A percentile compares a stretch with the other conserved stretches of the same genome.
Conservation (phyloP, 2,888 invertebrate genomes). For the Eurytoma californica region DNA sequence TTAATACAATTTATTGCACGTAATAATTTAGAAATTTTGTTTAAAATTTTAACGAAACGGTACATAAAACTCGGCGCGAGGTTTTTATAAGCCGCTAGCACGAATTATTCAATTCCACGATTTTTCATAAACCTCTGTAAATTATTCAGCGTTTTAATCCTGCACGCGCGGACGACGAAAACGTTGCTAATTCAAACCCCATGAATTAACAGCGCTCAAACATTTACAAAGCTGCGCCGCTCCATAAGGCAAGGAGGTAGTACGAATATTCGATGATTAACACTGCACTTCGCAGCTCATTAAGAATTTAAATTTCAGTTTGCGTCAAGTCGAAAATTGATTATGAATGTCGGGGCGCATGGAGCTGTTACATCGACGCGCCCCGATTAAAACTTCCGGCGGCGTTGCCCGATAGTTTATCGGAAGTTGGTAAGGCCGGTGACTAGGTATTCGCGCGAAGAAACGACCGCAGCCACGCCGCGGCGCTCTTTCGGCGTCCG, state of each 20-base stretch:
- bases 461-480: too few relatives aligned
- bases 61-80: too few relatives aligned
- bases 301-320: constrained; percentile 12
- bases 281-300: background rate
- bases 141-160: too few relatives aligned
- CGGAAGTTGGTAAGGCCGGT: background rate
- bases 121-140: too few relatives aligned
- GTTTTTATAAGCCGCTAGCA: too few relatives aligned
- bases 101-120: too few relatives aligned
- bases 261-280: too few relatives aligned
- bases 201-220: background rate
- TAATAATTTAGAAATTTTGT: background rate
- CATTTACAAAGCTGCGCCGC: too few relatives aligned
- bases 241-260: too few relatives aligned
- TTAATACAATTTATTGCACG: background rate
- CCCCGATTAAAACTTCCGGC: constrained; percentile 30
- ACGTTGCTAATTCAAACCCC: constrained; percentile 1
- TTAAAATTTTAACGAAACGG: background rate
- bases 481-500: too few relatives aligned
- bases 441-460: background rate
- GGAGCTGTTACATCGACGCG: constrained; percentile 5
- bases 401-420: constrained; percentile 8
- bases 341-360: constrained; percentile 34
- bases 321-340: constrained; percentile 8
- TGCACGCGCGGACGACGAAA: background rate